Evolutionary conservation across 2,797 vertebrate species (phyloP).

Genomic region (Eospalax fontanierii): DNA sequence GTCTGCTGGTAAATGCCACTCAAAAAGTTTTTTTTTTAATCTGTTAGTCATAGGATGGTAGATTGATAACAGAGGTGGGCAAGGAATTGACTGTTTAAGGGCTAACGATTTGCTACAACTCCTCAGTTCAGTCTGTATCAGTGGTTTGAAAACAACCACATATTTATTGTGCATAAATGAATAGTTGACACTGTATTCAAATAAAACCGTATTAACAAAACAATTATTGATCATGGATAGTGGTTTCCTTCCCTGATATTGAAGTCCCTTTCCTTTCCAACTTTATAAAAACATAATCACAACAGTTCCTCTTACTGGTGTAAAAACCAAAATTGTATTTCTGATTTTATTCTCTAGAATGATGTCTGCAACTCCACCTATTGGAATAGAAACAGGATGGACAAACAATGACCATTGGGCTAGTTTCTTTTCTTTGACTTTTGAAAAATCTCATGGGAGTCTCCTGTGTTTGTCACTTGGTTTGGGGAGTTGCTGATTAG

Average conservation of each 20-base stretch:
- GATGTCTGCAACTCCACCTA: not conserved
- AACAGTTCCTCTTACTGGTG: not conserved
- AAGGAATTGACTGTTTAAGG: no score
- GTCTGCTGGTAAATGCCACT: no score
- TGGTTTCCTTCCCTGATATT: not conserved
- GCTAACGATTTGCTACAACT: not conserved
- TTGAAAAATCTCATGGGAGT: not conserved
- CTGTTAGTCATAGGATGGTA: no score
- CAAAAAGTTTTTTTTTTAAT: no score
- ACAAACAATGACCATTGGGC: not conserved
- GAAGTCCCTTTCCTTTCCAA: not conserved
- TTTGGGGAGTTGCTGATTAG: not conserved
- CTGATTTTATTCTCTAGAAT: slow-evolving; percentile 60
- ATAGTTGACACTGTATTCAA: not conserved
- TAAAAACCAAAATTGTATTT: slow-evolving; percentile 30
- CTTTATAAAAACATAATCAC: slow-evolving; percentile 41
- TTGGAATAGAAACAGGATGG: not conserved
- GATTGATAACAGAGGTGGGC: no score
- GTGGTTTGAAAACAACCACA: not conserved
- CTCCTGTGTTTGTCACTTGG: not conserved
- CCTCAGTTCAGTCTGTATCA: not conserved
- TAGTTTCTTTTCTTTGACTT: not conserved
- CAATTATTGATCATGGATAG: not conserved
- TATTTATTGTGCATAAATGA: not conserved
- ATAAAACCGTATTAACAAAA: slow-evolving; percentile 58